Percentiles rank a stretch among this genome's conserved stretches.
These are phyloP conservation scores for Sarcophilus harrisii DNA, from an alignment of 2,797 vertebrate species.

Conservation along the genomic window DNA sequence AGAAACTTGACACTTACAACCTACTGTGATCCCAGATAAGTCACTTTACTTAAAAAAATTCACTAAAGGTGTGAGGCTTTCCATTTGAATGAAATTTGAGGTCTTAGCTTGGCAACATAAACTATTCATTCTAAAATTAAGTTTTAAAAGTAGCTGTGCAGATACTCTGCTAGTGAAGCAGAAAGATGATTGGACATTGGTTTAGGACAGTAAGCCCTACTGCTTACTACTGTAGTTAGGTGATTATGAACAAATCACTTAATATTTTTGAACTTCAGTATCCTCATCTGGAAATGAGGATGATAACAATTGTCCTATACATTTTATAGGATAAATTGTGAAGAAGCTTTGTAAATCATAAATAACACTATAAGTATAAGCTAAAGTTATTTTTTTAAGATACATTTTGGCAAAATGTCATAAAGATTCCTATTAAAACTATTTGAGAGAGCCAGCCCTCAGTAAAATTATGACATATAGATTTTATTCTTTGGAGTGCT, in stretches of 20 bases:
- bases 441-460: too few relatives aligned
- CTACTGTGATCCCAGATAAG: too few relatives aligned
- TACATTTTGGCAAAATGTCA: too few relatives aligned
- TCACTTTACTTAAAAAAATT: constrained; percentile 40
- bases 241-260: not conserved
- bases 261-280: not conserved
- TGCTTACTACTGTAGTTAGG: not conserved
- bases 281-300: not conserved
- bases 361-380: too few relatives aligned
- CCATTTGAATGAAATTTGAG: constrained; percentile 74
- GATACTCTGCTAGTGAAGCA: constrained; percentile 25
- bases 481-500: too few relatives aligned
- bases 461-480: too few relatives aligned
- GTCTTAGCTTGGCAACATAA: constrained; percentile 81
- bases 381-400: too few relatives aligned
- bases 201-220: too few relatives aligned
- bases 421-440: too few relatives aligned
- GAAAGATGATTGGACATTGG: not conserved
- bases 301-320: not conserved
- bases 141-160: constrained; percentile 70
- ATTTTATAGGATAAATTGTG: not conserved
- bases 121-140: constrained; percentile 82
- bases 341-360: not conserved
- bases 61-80: constrained; percentile 57
- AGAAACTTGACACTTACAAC: too few relatives aligned